These are phyloP conservation scores for Dryobotodes eremita DNA, from an alignment of 2,888 invertebrate genomes.

Conservation along the genomic window DNA sequence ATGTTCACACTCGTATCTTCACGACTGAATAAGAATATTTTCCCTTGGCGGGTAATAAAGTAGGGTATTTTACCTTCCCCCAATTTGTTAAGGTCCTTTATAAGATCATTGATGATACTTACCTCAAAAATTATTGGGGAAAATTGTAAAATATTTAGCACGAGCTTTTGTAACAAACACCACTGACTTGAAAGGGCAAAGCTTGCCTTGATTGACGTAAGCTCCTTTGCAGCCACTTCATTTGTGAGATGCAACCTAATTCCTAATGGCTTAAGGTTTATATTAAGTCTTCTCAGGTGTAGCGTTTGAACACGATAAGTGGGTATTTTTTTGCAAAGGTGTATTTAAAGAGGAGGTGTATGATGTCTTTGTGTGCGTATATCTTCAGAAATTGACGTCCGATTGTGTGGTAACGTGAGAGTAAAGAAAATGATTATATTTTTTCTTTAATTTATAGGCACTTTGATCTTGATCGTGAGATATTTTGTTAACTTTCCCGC, in stretches of 20 bases:
- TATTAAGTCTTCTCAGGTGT: background rate
- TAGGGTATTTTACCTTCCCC: background rate
- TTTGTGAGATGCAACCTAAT: slow-evolving; percentile 32
- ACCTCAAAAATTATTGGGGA: background rate
- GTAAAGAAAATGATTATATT: background rate
- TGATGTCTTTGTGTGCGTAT: background rate
- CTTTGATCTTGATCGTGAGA: background rate
- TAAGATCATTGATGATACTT: background rate
- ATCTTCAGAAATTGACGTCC: background rate
- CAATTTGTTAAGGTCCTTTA: background rate
- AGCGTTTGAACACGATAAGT: slow-evolving; percentile 23
- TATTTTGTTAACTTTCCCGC: background rate
- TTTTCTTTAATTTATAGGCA: background rate
- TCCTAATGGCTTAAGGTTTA: slow-evolving; percentile 8
- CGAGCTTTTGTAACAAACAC: slow-evolving; percentile 16
- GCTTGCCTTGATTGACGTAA: slow-evolving; percentile 54
- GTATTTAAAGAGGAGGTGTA: slow-evolving; percentile 10
- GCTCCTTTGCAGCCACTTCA: slow-evolving; percentile 46
- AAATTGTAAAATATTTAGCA: slow-evolving; percentile 18
- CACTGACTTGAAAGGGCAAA: slow-evolving; percentile 26
- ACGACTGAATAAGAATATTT: background rate
- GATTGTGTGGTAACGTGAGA: background rate
- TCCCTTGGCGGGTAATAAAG: background rate
- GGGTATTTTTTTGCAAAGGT: slow-evolving; percentile 8
- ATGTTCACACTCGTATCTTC: background rate